phyloP scores from a whole-genome alignment of 2,888 invertebrate genomes.

The Venusia cambrica region DNA sequence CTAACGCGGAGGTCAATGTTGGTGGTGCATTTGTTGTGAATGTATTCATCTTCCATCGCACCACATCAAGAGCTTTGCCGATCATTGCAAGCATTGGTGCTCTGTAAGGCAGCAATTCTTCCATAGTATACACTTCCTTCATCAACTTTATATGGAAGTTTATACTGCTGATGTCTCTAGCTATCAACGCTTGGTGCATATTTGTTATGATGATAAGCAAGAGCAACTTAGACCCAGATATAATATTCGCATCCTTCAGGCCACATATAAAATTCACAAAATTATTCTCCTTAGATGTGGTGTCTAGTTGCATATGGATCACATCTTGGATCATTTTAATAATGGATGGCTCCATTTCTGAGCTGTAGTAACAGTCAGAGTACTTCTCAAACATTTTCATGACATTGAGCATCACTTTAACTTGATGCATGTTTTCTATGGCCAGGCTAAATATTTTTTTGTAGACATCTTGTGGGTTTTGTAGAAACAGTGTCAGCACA shows the following conservation, averaged over 20 bases:
- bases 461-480: constrained; percentile 57
- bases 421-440: constrained; percentile 52
- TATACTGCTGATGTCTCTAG: constrained; percentile 43
- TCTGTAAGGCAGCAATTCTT: constrained; percentile 54
- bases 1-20: constrained; percentile 48
- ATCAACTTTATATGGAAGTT: constrained; percentile 51
- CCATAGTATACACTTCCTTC: constrained; percentile 40
- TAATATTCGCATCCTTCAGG: constrained; percentile 46
- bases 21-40: constrained; percentile 44
- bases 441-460: constrained; percentile 56
- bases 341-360: constrained; percentile 58
- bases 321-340: constrained; percentile 45
- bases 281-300: constrained; percentile 46
- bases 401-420: constrained; percentile 55
- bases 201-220: constrained; percentile 63
- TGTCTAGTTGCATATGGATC: constrained; percentile 41
- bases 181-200: constrained; percentile 52
- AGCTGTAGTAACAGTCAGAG: constrained; percentile 52
- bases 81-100: constrained; percentile 67
- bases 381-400: constrained; percentile 53
- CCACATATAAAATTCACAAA: constrained; percentile 52
- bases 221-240: constrained; percentile 52
- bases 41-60: constrained; percentile 57
- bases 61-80: constrained; percentile 57
- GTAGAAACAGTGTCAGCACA: constrained; percentile 56